Percentiles rank a stretch among this genome's conserved stretches.
These are phyloP conservation scores for Agrochola circellaris DNA, from an alignment of 2,888 invertebrate genomes.

Conservation along the genomic window DNA sequence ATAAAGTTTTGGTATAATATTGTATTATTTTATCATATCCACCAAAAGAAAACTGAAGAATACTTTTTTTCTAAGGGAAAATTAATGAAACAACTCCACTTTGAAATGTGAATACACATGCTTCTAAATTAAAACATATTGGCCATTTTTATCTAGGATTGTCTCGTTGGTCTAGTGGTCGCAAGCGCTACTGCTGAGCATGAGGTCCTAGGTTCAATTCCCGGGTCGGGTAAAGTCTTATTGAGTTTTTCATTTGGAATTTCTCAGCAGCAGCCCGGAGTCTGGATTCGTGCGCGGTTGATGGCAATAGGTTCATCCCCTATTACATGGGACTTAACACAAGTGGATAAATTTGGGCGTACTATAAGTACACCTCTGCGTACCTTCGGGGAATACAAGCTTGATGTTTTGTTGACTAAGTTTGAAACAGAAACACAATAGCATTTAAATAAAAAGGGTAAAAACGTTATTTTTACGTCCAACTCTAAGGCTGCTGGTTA, in stretches of 20 bases:
- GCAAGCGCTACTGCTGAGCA: background rate
- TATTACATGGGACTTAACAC: background rate
- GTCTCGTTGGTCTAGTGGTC: background rate
- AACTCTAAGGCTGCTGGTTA: background rate
- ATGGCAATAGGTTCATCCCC: background rate
- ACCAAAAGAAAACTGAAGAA: too few species aligned
- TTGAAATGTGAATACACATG: background rate
- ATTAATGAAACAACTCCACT: too few species aligned
- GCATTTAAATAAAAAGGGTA: background rate
- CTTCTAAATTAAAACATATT: background rate
- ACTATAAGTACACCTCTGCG: background rate
- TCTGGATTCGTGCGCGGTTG: too few species aligned
- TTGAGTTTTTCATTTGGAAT: background rate
- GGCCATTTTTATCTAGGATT: background rate
- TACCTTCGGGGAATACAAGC: background rate
- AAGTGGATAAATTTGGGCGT: background rate
- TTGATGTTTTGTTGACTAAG: background rate
- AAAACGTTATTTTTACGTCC: background rate
- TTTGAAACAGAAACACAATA: background rate
- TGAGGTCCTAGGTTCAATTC: background rate
- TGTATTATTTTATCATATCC: too few species aligned
- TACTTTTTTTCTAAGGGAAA: too few species aligned
- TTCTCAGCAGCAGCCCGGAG: too few species aligned
- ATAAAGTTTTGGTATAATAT: too few species aligned
- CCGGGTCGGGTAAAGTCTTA: background rate